Evolutionary conservation across 2,797 vertebrate genomes (phyloP).

Genomic region (Phrynocephalus vlangalii): DNA sequence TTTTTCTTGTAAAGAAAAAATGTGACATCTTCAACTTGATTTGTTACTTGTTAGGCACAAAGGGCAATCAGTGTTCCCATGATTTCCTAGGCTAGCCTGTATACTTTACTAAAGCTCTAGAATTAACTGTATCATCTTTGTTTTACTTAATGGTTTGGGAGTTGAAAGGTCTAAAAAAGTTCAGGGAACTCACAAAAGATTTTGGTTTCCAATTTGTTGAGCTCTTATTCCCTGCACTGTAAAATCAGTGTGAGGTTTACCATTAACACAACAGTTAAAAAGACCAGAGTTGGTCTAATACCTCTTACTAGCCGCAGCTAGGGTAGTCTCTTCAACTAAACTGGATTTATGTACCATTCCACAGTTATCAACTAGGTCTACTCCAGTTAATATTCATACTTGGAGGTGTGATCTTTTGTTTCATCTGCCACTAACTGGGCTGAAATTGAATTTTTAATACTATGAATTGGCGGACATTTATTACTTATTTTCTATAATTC

Average conservation of each 20-base stretch:
- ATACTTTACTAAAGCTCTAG: no score
- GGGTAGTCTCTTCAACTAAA: no score
- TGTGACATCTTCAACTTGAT: not conserved
- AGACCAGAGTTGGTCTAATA: no score
- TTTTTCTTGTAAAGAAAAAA: not conserved
- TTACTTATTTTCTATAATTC: not conserved
- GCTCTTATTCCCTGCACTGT: not conserved
- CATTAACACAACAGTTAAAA: not conserved
- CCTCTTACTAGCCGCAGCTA: no score
- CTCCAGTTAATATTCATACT: no score
- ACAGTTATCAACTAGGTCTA: no score
- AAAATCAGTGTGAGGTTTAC: not conserved
- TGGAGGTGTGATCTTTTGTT: not conserved
- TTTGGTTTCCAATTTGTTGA: not conserved
- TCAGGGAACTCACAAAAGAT: not conserved
- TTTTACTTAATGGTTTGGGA: not conserved
- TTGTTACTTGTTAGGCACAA: no score
- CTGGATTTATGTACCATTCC: no score
- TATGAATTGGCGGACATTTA: not conserved
- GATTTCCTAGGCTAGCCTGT: no score
- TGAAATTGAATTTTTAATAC: not conserved
- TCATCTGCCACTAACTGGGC: not conserved
- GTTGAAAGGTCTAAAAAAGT: not conserved
- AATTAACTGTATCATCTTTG: not conserved
- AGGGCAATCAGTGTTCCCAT: no score